phyloP scores from a whole-genome alignment of 1,140 invertebrate genomes.

The Drosophila lacteicornis region DNA sequence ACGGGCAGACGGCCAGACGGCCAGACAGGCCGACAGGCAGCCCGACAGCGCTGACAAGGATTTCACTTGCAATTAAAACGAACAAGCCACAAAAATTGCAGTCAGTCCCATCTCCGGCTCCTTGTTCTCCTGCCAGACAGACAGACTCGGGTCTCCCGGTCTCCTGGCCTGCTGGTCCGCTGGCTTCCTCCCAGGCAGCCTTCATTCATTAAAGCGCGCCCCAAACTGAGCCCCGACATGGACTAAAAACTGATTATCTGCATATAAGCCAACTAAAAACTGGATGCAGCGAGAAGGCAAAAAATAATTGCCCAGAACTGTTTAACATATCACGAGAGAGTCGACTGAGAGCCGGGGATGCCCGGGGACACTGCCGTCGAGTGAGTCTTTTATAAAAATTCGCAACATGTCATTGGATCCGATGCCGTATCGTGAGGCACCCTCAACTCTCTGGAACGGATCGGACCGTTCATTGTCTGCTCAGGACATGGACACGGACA shows the following conservation, averaged over 20 bases:
- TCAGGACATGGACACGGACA: conserved; percentile 62
- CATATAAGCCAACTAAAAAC: conserved; percentile 79
- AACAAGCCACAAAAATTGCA: conserved; percentile 80
- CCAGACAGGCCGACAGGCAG: conserved; percentile 24
- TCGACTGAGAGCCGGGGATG: not conserved
- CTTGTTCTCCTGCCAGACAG: conserved; percentile 43
- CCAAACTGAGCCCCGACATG: conserved; percentile 70
- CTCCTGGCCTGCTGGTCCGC: not conserved
- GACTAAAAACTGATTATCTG: conserved; percentile 80
- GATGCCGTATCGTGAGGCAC: conserved; percentile 59
- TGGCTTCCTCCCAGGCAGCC: conserved; percentile 43
- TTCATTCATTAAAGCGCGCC: conserved; percentile 80
- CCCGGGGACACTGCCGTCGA: conserved; percentile 32
- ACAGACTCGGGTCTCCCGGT: conserved; percentile 17
- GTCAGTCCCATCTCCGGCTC: conserved; percentile 13
- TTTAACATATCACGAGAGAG: conserved; percentile 75
- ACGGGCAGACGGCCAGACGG: conserved; percentile 38
- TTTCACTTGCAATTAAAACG: conserved; percentile 83
- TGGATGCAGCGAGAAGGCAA: conserved; percentile 57
- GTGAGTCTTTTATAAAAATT: conserved; percentile 83
- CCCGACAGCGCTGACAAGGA: conserved; percentile 70
- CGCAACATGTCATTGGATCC: conserved; percentile 78
- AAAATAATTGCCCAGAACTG: conserved; percentile 84
- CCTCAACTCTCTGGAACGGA: conserved; percentile 49
- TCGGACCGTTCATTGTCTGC: conserved; percentile 44